phyloP scores from a whole-genome alignment of 2,888 invertebrate genomes.

The Tiphia femorata region DNA sequence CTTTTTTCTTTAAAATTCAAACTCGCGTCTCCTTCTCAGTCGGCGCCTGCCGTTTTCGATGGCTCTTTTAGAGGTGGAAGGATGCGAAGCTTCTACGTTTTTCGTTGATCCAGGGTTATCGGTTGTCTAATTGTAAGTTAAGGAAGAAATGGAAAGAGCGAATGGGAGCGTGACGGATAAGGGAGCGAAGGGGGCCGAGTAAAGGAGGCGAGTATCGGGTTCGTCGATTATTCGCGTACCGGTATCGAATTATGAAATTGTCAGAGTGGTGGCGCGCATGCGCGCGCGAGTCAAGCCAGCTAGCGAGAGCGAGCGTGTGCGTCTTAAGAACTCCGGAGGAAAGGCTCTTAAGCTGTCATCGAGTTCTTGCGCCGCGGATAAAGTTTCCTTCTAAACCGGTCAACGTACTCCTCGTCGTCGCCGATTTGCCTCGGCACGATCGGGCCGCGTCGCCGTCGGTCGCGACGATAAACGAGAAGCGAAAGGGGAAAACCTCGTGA shows the following conservation, averaged over 20 bases:
- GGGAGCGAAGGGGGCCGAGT: neutral
- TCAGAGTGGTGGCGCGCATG: slow-evolving; percentile 45
- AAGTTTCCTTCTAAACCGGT: slow-evolving; percentile 55
- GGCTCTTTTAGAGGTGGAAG: too few species aligned
- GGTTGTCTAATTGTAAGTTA: too few species aligned
- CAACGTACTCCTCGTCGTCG: slow-evolving; percentile 26
- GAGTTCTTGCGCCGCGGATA: slow-evolving; percentile 58
- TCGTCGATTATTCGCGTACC: slow-evolving; percentile 58
- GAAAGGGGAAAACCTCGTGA: neutral
- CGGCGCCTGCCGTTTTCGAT: neutral
- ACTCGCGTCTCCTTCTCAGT: neutral
- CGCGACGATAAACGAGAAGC: too few species aligned
- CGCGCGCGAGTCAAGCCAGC: too few species aligned
- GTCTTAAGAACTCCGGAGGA: slow-evolving; percentile 33
- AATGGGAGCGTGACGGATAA: neutral
- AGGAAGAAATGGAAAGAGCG: neutral
- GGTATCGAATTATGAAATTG: slow-evolving; percentile 60
- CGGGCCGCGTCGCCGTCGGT: neutral
- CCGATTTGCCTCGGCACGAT: neutral
- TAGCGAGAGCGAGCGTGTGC: neutral
- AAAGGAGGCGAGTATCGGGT: slow-evolving; percentile 45
- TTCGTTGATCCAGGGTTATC: too few species aligned
- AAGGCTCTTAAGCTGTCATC: slow-evolving; percentile 68
- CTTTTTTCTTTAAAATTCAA: neutral
- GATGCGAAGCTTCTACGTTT: too few species aligned